These are phyloP conservation scores for Diglossa cyanea DNA, from an alignment of 2,797 vertebrate species.

Conservation along the genomic window DNA sequence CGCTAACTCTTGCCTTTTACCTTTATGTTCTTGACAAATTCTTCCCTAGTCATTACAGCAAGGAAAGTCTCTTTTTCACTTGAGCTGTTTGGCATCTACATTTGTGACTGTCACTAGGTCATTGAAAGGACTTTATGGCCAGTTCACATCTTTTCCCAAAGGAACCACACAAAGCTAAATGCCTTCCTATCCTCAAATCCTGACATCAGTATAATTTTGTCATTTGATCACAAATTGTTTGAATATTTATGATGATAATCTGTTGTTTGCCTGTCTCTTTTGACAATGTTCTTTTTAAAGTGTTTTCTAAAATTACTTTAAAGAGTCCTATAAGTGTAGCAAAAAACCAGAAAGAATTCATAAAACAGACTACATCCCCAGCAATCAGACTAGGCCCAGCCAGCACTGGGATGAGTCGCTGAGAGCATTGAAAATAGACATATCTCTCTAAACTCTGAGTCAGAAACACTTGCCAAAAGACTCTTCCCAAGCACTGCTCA, in stretches of 20 bases:
- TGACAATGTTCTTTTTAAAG: neutral
- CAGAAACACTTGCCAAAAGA: neutral
- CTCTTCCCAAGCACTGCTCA: neutral
- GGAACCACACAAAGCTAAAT: neutral
- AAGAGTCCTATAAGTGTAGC: neutral
- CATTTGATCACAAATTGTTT: neutral
- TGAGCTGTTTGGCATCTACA: neutral
- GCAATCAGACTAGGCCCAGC: neutral
- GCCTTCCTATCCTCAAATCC: neutral
- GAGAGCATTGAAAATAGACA: neutral
- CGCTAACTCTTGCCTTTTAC: neutral
- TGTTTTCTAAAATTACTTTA: neutral
- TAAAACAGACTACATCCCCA: neutral
- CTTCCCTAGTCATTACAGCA: neutral
- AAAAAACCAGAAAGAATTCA: neutral
- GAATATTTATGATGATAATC: neutral
- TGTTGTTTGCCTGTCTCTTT: neutral
- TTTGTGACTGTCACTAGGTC: neutral
- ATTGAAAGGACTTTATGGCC: neutral
- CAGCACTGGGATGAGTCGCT: neutral
- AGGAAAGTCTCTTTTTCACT: neutral
- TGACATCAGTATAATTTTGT: neutral
- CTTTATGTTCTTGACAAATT: neutral
- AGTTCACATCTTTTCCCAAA: neutral
- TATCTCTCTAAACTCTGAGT: neutral